These are phyloP conservation scores for Gallinago stenura DNA, from an alignment of 2,797 vertebrate genomes.

Conservation along the genomic window DNA sequence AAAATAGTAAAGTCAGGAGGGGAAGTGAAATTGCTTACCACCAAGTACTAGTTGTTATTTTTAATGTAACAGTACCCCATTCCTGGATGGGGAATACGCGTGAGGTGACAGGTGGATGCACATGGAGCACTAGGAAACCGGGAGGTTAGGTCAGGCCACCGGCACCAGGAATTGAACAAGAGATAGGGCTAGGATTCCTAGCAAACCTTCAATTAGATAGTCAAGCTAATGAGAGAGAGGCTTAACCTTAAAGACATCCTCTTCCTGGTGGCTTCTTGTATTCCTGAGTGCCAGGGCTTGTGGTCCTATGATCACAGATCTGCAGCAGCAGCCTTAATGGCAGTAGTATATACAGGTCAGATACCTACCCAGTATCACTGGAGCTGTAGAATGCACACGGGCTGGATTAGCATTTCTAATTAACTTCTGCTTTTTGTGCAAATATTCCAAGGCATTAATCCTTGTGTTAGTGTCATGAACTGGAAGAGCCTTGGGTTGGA, in stretches of 20 bases:
- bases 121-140: not conserved
- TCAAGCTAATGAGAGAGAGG: slow-evolving; percentile 28
- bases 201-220: slow-evolving; percentile 44
- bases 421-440: not conserved
- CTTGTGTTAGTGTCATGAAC: not conserved
- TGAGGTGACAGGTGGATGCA: slow-evolving; percentile 22
- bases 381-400: not conserved
- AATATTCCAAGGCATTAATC: not conserved
- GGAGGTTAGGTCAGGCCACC: slow-evolving; percentile 29
- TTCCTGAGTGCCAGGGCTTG: not conserved
- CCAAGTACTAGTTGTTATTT: slow-evolving; percentile 13
- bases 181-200: not conserved
- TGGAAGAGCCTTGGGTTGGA: not conserved
- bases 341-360: not conserved
- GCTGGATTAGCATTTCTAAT: slow-evolving; percentile 24
- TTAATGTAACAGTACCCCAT: slow-evolving; percentile 10
- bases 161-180: not conserved
- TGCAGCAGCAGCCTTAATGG: not conserved
- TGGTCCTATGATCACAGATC: not conserved
- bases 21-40: slow-evolving; percentile 5
- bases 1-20: not conserved
- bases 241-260: slow-evolving; percentile 32
- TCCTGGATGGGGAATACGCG: not conserved
- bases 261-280: slow-evolving; percentile 17
- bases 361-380: not conserved